Evolutionary conservation across 2,797 vertebrate species (phyloP), one percentile per base, ranked within the genome.

Genomic region (Gallirallus australis): DNA sequence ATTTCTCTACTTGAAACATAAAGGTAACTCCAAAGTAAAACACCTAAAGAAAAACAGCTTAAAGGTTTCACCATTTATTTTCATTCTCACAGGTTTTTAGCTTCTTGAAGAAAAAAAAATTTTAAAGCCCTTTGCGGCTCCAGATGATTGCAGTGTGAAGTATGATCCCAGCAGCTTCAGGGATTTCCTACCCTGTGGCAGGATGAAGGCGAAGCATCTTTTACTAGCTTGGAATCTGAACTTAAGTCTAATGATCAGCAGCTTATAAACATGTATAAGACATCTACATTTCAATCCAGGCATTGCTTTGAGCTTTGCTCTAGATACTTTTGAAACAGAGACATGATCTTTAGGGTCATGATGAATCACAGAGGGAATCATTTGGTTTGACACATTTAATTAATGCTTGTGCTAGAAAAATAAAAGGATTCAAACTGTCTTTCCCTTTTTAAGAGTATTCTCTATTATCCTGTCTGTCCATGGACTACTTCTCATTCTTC

Each of bases 161-260:
- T 12, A 25, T 47, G 23, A 30, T 27, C 5, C 17, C 17, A 76
- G 27, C 19, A 68, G 54, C 25, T 45, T 78, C 56, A 65, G 11
- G 15, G 21, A 50, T 39, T 65, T 78, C 45, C 54, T 40, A 27
- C 5, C 24, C 15, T 4, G 1, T 31, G 5, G 53, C 27, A 79
- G 31, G 25, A 40, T 63, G 59, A 82, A 85, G 30, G 33, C 12
- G 53, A 86, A 85, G 45, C 5, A 79, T 12, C 42, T 75, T 57
- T 88, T 39, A 61, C 6, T 35, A 48, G 11, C 15, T 16, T 35
- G 4, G n/a, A 61, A 19, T 61, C 70, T 64, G 61, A 78, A 60
- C 31, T 48, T 48, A 42, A 0, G 0, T 73, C 47, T 47, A 53
- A 65, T 0, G 1, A 72, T 28, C 19, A 50, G 20, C 40, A 56